A percentile compares a stretch with the other conserved stretches of the same genome.
Evolutionary conservation across 37 sponge, comb jelly and placozoan genomes (phyloP).

Genomic region (Chondrosia reniformis): DNA sequence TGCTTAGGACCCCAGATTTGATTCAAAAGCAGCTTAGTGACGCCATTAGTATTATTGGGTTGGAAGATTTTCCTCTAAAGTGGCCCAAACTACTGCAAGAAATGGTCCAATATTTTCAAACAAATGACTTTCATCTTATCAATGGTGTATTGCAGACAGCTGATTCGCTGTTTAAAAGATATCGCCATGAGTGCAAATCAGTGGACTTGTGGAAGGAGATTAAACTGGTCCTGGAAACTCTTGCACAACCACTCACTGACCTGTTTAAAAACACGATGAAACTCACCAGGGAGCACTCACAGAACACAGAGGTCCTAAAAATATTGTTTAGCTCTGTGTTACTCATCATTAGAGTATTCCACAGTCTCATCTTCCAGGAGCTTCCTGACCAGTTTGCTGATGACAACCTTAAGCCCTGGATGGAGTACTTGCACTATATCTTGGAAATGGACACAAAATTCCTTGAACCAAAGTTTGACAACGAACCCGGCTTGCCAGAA

Average conservation of each 20-base stretch:
- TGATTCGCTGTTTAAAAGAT: slow-evolving; percentile 93
- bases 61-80: slow-evolving; percentile 91
- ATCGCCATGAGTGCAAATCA: slow-evolving; percentile 91
- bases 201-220: slow-evolving; percentile 94
- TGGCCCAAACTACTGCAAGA: slow-evolving; percentile 91
- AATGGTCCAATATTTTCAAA: slow-evolving; percentile 83
- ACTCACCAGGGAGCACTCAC: slow-evolving; percentile 64
- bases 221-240: slow-evolving; percentile 83
- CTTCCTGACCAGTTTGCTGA: slow-evolving; percentile 97
- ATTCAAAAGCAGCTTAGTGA: slow-evolving; percentile 97
- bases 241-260: slow-evolving; percentile 74
- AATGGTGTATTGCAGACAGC: slow-evolving; percentile 98
- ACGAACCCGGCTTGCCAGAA: slow-evolving; percentile 88
- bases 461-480: slow-evolving; percentile 81
- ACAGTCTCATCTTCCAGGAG: slow-evolving; percentile 87
- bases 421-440: slow-evolving; percentile 80
- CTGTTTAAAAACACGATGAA: slow-evolving; percentile 83
- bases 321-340: slow-evolving; percentile 88
- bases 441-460: slow-evolving; percentile 79
- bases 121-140: slow-evolving; percentile 91
- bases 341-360: slow-evolving; percentile 88
- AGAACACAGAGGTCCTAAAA: slow-evolving; percentile 68
- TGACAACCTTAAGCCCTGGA: slow-evolving; percentile 90
- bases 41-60: slow-evolving; percentile 94
- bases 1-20: slow-evolving; percentile 89